phyloP scores from a whole-genome alignment of 2,888 invertebrate species.

The Elysia crispata region DNA sequence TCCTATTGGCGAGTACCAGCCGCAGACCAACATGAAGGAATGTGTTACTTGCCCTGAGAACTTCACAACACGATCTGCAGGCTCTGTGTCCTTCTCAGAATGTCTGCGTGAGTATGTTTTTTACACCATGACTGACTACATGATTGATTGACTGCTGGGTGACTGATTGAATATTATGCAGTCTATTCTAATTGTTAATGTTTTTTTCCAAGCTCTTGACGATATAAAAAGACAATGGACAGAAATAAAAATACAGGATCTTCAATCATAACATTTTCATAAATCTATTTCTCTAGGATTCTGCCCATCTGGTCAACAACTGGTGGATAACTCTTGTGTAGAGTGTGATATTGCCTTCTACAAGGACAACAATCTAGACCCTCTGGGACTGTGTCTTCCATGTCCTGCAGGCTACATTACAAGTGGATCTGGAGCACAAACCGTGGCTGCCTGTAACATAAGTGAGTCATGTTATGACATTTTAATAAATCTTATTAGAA shows the following conservation, averaged over 20 bases:
- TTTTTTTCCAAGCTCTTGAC: background rate
- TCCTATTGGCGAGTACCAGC: conserved; percentile 78
- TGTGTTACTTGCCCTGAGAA: conserved; percentile 81
- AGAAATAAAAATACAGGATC: background rate
- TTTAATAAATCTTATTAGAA: too few relatives aligned
- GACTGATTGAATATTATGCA: too few relatives aligned
- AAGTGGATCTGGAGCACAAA: background rate
- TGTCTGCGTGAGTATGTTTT: background rate
- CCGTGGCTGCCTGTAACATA: background rate
- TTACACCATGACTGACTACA: too few relatives aligned
- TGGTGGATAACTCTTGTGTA: conserved; percentile 17
- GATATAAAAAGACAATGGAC: background rate
- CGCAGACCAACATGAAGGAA: conserved; percentile 84
- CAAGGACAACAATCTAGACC: conserved; percentile 22
- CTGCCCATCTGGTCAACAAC: conserved; percentile 41
- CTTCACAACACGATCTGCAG: conserved; percentile 52
- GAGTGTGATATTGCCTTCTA: conserved; percentile 35
- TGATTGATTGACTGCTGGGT: too few relatives aligned
- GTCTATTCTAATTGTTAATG: too few relatives aligned
- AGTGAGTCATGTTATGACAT: too few relatives aligned
- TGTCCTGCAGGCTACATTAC: conserved; percentile 18
- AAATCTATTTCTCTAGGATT: conserved; percentile 24
- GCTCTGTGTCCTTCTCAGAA: background rate
- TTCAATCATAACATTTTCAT: background rate
- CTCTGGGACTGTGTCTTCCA: conserved; percentile 9